phyloP scores from a whole-genome alignment of 2,113 vertebrate genomes.

The Ciconia stormi region DNA sequence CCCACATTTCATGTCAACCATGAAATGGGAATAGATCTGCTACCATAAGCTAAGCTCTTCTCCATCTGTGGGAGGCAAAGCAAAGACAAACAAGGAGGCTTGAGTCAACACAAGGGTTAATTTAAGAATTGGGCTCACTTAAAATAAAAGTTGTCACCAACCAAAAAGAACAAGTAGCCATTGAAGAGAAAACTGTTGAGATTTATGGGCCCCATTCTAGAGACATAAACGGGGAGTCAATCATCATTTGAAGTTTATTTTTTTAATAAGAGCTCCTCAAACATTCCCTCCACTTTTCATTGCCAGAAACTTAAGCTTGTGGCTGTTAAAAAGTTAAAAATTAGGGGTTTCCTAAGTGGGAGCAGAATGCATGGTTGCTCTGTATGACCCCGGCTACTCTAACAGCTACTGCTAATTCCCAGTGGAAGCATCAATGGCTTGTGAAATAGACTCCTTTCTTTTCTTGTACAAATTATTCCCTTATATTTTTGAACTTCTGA shows the following conservation, averaged over 20 bases:
- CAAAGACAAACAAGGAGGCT: conserved; percentile 50
- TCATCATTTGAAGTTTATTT: conserved; percentile 68
- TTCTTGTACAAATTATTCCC: conserved; percentile 73
- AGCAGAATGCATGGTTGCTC: conserved; percentile 61
- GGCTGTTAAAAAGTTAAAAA: conserved; percentile 70
- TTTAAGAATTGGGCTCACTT: conserved; percentile 28
- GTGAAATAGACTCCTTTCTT: conserved; percentile 70
- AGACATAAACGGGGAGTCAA: conserved; percentile 64
- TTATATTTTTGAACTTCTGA: conserved; percentile 73
- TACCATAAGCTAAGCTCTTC: not conserved
- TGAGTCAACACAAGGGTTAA: conserved; percentile 64
- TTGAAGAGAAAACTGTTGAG: conserved; percentile 64
- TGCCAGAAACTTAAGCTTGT: conserved; percentile 44
- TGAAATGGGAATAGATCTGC: not conserved
- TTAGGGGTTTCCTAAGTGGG: conserved; percentile 66
- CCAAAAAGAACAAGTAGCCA: conserved; percentile 62
- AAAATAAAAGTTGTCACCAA: conserved; percentile 69
- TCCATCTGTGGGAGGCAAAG: not conserved
- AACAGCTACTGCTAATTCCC: conserved; percentile 72
- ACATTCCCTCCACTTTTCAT: conserved; percentile 48
- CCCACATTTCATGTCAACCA: not conserved
- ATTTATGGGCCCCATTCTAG: conserved; percentile 61
- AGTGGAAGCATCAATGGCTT: conserved; percentile 62
- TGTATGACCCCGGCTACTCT: conserved; percentile 55
- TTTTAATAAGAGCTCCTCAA: conserved; percentile 69